Conservation (phyloP, 2,113 vertebrate genomes). For the Gambusia affinis region DNA sequence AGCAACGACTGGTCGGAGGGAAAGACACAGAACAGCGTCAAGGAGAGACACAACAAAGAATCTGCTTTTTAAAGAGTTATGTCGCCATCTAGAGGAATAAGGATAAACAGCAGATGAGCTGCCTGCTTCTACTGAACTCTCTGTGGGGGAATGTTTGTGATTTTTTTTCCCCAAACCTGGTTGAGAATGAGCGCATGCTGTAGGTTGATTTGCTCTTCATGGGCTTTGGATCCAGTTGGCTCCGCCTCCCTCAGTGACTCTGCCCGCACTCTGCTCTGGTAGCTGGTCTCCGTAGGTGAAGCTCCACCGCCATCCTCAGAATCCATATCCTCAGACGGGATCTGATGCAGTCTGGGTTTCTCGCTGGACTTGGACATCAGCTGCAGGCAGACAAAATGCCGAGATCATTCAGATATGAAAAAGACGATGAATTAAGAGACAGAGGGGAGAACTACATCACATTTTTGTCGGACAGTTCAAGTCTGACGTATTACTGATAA, state of each 20-base stretch:
- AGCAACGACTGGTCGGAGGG: constrained; percentile 78
- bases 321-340: constrained; percentile 94
- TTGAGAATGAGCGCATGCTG: constrained; percentile 81
- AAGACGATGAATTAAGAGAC: neutral
- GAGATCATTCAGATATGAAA: neutral
- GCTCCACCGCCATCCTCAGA: constrained; percentile 75
- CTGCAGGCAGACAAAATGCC: constrained; percentile 53
- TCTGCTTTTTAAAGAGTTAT: constrained; percentile 8
- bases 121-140: neutral
- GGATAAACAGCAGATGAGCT: neutral
- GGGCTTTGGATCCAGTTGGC: constrained; percentile 66
- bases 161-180: constrained; percentile 74
- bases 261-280: constrained; percentile 67
- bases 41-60: neutral
- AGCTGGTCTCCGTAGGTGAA: constrained; percentile 65
- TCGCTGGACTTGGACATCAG: constrained; percentile 88
- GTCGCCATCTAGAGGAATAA: constrained; percentile 60
- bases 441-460: neutral
- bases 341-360: constrained; percentile 90
- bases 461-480: neutral
- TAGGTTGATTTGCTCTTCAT: constrained; percentile 79
- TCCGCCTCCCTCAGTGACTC: constrained; percentile 60
- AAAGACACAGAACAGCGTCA: neutral
- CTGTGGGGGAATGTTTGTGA: neutral
- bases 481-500: neutral